Evolutionary conservation across 2,888 invertebrate species (phyloP).

Genomic region (Platynereis dumerilii): DNA sequence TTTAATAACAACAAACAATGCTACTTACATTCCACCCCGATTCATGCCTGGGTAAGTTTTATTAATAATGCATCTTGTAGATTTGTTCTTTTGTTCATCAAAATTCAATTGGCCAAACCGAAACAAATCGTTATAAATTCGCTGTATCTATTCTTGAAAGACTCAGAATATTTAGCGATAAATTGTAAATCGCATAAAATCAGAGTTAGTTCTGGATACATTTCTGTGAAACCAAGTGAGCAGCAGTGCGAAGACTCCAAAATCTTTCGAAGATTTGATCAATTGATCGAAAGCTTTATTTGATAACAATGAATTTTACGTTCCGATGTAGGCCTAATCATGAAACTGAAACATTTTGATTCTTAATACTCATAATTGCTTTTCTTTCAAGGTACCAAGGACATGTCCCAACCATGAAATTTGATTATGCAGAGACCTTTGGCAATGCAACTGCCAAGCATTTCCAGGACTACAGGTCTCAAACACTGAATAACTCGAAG

Average conservation of each 20-base stretch:
- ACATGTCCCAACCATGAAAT: slow-evolving; percentile 62
- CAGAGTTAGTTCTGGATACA: neutral
- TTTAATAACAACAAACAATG: slow-evolving; percentile 61
- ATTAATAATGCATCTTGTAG: too few species aligned
- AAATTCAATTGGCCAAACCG: too few species aligned
- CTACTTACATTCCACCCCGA: slow-evolving; percentile 60
- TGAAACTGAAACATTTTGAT: too few species aligned
- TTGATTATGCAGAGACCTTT: slow-evolving; percentile 64
- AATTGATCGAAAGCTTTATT: too few species aligned
- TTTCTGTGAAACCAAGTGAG: neutral
- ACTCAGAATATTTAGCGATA: neutral
- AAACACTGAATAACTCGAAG: slow-evolving; percentile 56
- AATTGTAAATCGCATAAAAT: neutral
- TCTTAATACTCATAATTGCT: too few species aligned
- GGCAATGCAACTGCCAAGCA: slow-evolving; percentile 62
- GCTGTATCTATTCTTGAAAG: neutral
- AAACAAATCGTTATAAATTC: neutral
- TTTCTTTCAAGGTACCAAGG: slow-evolving; percentile 54
- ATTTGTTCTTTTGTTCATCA: too few species aligned
- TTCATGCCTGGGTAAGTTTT: slow-evolving; percentile 63
- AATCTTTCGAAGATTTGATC: too few species aligned
- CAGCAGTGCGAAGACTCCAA: too few species aligned
- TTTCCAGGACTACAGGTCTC: slow-evolving; percentile 62
- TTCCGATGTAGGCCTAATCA: too few species aligned
- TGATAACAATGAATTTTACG: too few species aligned